These are phyloP conservation scores for Rhinichthys osculus DNA, from an alignment of 2,797 vertebrate species.

Conservation along the genomic window DNA sequence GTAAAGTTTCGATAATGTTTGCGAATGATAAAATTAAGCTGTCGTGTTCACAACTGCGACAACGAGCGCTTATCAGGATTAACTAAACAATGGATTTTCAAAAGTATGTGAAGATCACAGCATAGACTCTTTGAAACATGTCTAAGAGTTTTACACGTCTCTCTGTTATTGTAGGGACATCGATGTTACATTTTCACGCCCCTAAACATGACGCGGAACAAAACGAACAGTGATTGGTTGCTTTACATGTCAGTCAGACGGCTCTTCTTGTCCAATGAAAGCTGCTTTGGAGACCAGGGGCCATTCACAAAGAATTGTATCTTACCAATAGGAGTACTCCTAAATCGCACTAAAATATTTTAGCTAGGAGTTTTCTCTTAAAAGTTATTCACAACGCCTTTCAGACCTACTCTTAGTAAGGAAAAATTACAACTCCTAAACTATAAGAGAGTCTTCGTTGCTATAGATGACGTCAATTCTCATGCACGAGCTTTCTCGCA, in stretches of 20 bases:
- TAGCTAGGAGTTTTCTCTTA: too few relatives aligned
- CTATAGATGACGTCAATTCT: too few relatives aligned
- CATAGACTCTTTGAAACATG: neutral
- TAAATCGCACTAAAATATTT: too few relatives aligned
- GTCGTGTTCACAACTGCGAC: neutral
- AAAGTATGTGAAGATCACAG: neutral
- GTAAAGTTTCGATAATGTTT: too few relatives aligned
- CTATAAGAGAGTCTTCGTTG: too few relatives aligned
- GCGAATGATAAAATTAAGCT: too few relatives aligned
- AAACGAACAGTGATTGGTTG: neutral
- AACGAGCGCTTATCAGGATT: neutral
- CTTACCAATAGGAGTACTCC: too few relatives aligned
- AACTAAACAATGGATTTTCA: neutral
- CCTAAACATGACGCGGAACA: neutral
- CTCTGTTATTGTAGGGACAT: neutral
- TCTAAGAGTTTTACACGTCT: neutral
- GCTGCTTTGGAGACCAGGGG: neutral
- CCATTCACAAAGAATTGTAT: too few relatives aligned
- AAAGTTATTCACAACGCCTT: too few relatives aligned
- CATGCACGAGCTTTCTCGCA: too few relatives aligned
- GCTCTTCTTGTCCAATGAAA: neutral
- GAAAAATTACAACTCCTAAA: too few relatives aligned
- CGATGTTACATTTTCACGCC: neutral
- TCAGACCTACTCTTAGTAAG: too few relatives aligned
- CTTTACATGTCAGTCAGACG: neutral